Evolutionary conservation across 2,113 vertebrate genomes (phyloP).

Genomic region (Pogona vitticeps): DNA sequence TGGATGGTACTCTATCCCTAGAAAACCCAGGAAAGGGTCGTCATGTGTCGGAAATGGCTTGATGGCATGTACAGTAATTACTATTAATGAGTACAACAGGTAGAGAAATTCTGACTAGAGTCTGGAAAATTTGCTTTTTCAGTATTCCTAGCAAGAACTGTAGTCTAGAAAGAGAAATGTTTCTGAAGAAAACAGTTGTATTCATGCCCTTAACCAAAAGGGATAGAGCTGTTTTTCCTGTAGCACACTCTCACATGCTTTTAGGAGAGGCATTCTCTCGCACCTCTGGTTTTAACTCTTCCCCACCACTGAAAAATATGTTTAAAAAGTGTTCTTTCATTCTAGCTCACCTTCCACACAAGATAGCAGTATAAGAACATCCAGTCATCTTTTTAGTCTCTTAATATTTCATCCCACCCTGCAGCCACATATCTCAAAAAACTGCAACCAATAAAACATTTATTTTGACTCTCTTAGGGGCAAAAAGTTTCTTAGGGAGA

Average conservation of each 20-base stretch:
- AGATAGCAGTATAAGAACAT: neutral
- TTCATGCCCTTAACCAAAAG: neutral
- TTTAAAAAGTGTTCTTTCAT: neutral
- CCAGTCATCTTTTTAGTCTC: neutral
- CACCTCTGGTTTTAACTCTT: neutral
- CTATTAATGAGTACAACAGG: too few relatives aligned
- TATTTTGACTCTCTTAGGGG: neutral
- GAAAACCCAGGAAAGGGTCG: too few relatives aligned
- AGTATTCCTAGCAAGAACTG: too few relatives aligned
- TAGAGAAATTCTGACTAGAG: too few relatives aligned
- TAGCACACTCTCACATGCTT: neutral
- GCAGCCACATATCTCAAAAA: neutral
- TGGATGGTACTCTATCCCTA: neutral
- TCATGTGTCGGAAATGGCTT: too few relatives aligned
- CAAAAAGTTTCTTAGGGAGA: too few relatives aligned
- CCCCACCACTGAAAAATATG: neutral
- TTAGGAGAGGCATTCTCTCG: neutral
- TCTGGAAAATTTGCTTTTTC: too few relatives aligned
- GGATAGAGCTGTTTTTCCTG: neutral
- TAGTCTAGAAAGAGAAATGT: too few relatives aligned
- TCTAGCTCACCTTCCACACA: neutral
- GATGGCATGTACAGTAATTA: too few relatives aligned
- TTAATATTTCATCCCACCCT: neutral
- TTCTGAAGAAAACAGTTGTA: neutral
- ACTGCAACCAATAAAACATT: neutral